Evolutionary conservation across 1,140 invertebrate genomes (phyloP), one percentile per base, ranked within the genome.

Genomic region (Ceratina australensis): DNA sequence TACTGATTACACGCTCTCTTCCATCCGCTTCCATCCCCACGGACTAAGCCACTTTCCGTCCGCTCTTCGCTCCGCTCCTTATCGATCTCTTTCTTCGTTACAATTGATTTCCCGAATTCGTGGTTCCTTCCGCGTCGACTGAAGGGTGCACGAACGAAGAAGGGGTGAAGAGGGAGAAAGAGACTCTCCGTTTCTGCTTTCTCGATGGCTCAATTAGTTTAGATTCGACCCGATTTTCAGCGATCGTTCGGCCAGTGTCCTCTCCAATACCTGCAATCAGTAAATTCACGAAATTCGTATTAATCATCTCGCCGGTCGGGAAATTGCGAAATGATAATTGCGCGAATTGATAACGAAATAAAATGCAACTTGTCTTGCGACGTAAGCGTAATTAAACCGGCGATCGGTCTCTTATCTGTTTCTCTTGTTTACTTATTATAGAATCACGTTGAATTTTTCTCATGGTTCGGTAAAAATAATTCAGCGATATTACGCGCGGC

Each of bases 361-460:
- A 22, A 16, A 24, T 49, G 60, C 60, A 63, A 20, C 16, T n/a
- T 3, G 28, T n/a, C 28, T 33, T n/a, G 59, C 24, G 13, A 33
- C n/a, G 26, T 20, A 61, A 61, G 16, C 59, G 26, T 15, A 61
- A 61, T 61, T 61, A 33, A 61, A n/a, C 7, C 0, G 15, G 5
- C 63, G 42, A 65, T 49, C 63, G n/a, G 22, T 47, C 33, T 33
- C 61, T 64, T 64, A 64, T 64, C 33, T 15, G 42, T 33, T 49
- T 0, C 33, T 42, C 33, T 22, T 65, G 20, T 65, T 65, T 65
- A 49, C 63, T 65, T 65, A 49, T 65, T 65, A 49, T 49, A 10
- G 63, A 20, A 65, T 65, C 63, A 42, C 15, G n/a, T 65, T 65
- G 42, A 24, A 65, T 65, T 49, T 65, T 42, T 65, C 8, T 49